Conservation (phyloP, 1,140 invertebrate genomes). For the Brachionus rubens region DNA sequence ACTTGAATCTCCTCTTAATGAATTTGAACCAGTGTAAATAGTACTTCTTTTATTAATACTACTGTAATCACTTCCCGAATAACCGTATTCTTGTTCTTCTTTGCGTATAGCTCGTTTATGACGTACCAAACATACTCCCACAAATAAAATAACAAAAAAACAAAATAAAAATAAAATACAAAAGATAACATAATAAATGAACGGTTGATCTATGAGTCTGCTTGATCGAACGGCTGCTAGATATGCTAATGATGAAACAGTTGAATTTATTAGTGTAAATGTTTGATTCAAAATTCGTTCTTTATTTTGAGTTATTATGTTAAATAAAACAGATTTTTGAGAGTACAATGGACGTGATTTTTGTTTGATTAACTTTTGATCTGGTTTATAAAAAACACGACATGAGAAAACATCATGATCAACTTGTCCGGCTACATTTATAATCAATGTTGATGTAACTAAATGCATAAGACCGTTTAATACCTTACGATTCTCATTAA, state of each 20-base stretch:
- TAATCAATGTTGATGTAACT: not conserved
- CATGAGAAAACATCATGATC: not conserved
- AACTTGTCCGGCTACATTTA: not conserved
- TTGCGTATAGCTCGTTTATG: not conserved
- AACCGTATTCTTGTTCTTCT: conserved; percentile 4
- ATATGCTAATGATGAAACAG: not conserved
- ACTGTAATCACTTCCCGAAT: conserved; percentile 35
- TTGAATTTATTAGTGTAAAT: not conserved
- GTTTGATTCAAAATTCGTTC: not conserved
- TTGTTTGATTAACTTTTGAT: not conserved
- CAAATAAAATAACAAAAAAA: conserved; percentile 31
- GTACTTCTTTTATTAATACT: conserved; percentile 40
- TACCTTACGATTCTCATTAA: not conserved
- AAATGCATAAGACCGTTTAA: too few species aligned
- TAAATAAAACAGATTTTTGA: not conserved
- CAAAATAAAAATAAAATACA: conserved; percentile 11
- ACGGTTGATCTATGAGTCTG: conserved; percentile 3
- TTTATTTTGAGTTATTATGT: not conserved
- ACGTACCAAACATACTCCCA: not conserved
- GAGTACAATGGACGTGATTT: not conserved
- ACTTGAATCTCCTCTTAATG: not conserved
- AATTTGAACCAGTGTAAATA: conserved; percentile 26
- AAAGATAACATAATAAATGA: conserved; percentile 24
- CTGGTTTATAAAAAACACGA: not conserved
- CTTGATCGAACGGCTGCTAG: not conserved